Evolutionary conservation across 2,888 invertebrate species (phyloP), one percentile per base, ranked within the genome.

Genomic region (Hydropsyche betteni): DNA sequence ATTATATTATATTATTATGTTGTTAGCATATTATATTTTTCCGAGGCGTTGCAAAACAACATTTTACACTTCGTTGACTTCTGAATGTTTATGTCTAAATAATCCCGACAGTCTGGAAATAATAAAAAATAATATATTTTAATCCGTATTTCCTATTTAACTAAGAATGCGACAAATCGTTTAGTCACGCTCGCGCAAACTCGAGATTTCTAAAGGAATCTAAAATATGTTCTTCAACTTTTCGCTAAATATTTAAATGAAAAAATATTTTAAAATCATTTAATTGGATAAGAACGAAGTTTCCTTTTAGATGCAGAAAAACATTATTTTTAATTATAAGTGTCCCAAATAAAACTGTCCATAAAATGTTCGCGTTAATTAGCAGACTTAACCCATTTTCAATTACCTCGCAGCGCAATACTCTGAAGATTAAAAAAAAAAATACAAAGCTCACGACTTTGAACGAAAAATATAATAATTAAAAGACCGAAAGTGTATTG

Each of bases 121-220:
- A 8, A 58, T 16, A 58, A 58, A 58, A 53, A 58, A 58, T 8
- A 8, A 58, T 58, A 24, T 24, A 58, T 8, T 16, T 16, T 58
- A 58, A 58, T 58, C 58, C 58, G 58, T 16, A 58, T 16, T 58
- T 58, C 58, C 58, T 58, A 16, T 58, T 58, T 16, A 24, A 24
- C 58, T 14, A 24, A 58, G 58, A 58, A 58, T 58, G 14, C 5
- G 16, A 16, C 58, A 8, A 24, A 58, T 58, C 14, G 14, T 58
- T 24, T 24, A 24, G 58, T 58, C 58, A 58, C 58, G 58, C 58
- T 44, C 44, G 10, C 10, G 44, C 44, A 8, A 44, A 58, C 58
- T 14, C 24, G 16, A 8, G 58, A 14, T 58, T 16, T 58, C 16
- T 16, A 24, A 58, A 58, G 14, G 14, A 58, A 58, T 58, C 44